Conservation (phyloP, 2,113 vertebrate genomes). For the Oreocharis arfaki region DNA sequence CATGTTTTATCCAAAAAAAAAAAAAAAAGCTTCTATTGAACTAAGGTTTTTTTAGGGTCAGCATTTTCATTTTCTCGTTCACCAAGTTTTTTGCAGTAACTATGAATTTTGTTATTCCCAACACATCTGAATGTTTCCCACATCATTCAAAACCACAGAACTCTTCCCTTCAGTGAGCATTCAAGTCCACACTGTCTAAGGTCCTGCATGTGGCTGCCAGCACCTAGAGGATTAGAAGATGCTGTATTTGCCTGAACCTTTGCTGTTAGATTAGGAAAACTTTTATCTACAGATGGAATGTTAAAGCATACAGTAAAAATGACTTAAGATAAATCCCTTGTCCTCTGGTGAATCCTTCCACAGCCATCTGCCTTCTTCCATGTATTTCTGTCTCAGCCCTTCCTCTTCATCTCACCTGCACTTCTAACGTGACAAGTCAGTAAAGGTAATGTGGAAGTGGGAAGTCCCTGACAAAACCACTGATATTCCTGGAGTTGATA, state of each 20-base stretch:
- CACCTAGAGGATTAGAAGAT: not conserved
- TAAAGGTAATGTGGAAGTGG: not conserved
- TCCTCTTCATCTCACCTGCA: not conserved
- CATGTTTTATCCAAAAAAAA: not conserved
- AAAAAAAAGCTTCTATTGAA: not conserved
- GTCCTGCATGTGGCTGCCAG: not conserved
- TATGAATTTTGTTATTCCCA: not conserved
- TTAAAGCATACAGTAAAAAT: not conserved
- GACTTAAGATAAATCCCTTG: not conserved
- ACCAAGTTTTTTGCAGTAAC: not conserved
- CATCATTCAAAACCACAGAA: fast-evolving
- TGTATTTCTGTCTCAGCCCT: too few relatives aligned
- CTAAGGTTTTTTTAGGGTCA: not conserved
- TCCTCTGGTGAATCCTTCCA: not conserved
- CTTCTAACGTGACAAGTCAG: fast-evolving
- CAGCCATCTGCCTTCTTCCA: not conserved
- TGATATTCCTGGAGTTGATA: not conserved
- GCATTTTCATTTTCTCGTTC: not conserved
- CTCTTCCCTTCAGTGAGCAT: not conserved
- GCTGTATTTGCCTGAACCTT: not conserved
- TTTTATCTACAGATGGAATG: not conserved
- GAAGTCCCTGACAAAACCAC: not conserved
- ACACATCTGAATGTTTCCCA: not conserved
- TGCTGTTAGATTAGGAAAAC: not conserved
- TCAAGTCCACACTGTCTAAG: not conserved